These are phyloP conservation scores for Entomyzon cyanotis DNA, from an alignment of 2,113 vertebrate species.

Conservation along the genomic window DNA sequence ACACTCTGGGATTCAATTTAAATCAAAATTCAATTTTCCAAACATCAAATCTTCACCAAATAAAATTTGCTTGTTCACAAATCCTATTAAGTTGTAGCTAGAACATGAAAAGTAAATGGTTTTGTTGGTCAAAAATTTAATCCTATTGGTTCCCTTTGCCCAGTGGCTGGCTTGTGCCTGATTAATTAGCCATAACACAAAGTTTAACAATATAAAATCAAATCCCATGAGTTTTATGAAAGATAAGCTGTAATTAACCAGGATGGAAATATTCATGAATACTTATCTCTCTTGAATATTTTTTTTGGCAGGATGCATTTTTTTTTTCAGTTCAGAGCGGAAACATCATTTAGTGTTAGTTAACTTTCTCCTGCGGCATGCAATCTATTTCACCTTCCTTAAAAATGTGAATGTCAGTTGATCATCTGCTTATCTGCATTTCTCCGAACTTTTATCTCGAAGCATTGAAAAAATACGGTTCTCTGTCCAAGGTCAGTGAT, in stretches of 20 bases:
- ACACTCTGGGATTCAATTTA: neutral
- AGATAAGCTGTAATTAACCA: neutral
- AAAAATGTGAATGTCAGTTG: neutral
- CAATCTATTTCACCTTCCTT: neutral
- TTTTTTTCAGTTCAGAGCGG: neutral
- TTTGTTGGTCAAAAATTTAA: neutral
- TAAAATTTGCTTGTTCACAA: neutral
- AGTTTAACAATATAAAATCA: neutral
- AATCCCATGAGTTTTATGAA: neutral
- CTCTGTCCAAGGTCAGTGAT: neutral
- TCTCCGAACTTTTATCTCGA: neutral
- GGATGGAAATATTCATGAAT: neutral
- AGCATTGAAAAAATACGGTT: neutral
- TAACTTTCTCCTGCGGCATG: neutral
- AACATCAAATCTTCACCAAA: neutral
- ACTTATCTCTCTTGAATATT: neutral
- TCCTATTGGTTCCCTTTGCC: neutral
- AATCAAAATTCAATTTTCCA: neutral
- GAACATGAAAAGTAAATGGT: neutral
- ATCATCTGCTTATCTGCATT: neutral
- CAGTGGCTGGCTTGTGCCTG: neutral
- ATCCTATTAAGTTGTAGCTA: neutral
- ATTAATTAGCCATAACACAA: neutral
- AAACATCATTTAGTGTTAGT: neutral
- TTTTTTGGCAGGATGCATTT: neutral